phyloP scores from a whole-genome alignment of 2,888 invertebrate species.

The Heteromurus nitidus region DNA sequence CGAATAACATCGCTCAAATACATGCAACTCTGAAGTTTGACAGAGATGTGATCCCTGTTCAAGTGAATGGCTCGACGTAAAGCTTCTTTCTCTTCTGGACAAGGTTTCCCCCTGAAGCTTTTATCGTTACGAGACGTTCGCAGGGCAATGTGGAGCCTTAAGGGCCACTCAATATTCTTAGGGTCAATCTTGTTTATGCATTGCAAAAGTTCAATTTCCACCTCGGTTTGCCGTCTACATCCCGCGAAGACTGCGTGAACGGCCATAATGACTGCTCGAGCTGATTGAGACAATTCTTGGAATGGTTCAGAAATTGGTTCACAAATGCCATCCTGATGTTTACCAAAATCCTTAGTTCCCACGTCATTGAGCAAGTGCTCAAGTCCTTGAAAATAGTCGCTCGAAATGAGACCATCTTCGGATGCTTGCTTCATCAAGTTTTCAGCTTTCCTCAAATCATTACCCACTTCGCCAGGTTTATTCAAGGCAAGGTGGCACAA shows the following conservation, averaged over 20 bases:
- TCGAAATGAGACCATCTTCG: background rate
- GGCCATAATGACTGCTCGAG: background rate
- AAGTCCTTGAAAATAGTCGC: background rate
- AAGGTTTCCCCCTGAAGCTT: background rate
- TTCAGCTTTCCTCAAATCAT: background rate
- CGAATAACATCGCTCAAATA: background rate
- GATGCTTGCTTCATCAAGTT: background rate
- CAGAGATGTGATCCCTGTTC: background rate
- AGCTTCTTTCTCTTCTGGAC: background rate
- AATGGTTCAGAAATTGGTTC: background rate
- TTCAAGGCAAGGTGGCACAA: background rate
- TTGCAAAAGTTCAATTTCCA: background rate
- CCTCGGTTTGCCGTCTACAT: background rate
- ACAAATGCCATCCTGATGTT: background rate
- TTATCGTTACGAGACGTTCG: background rate
- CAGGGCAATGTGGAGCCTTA: background rate
- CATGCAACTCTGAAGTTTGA: background rate
- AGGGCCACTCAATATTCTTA: background rate
- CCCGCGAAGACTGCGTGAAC: background rate
- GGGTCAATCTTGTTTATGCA: background rate
- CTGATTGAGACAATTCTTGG: background rate
- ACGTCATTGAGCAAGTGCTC: background rate
- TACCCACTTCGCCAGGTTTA: background rate
- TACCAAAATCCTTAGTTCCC: background rate
- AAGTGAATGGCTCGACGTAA: background rate